Conservation (phyloP, 2,888 invertebrate genomes). For the Cybosia mesomella region DNA sequence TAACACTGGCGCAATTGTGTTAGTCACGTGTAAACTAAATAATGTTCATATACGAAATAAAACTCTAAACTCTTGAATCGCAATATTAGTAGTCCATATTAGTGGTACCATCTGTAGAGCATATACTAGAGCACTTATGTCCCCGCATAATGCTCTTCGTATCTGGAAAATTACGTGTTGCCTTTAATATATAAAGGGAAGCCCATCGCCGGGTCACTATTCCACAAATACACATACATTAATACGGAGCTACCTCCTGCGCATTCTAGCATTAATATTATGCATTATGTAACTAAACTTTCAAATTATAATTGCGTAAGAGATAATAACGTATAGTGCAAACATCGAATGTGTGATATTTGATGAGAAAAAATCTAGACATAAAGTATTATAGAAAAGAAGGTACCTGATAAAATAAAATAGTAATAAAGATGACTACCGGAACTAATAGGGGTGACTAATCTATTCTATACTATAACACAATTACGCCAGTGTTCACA, state of each 20-base stretch:
- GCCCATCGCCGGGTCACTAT: slow-evolving; percentile 39
- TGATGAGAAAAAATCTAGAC: slow-evolving; percentile 50
- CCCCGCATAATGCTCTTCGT: slow-evolving; percentile 69
- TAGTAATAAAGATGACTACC: slow-evolving; percentile 54
- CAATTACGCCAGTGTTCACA: slow-evolving; percentile 81
- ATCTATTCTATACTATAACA: slow-evolving; percentile 65
- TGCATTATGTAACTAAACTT: slow-evolving; percentile 7
- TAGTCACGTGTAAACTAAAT: slow-evolving; percentile 57
- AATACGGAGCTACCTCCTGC: slow-evolving; percentile 44
- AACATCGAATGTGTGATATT: slow-evolving; percentile 55
- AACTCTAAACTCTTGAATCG: slow-evolving; percentile 55
- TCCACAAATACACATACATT: slow-evolving; percentile 36
- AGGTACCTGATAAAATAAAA: slow-evolving; percentile 25
- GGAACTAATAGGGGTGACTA: slow-evolving; percentile 59
- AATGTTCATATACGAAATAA: slow-evolving; percentile 41
- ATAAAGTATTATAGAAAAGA: slow-evolving; percentile 16
- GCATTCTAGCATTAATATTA: slow-evolving; percentile 28
- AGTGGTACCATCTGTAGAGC: slow-evolving; percentile 69
- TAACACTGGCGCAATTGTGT: slow-evolving; percentile 80
- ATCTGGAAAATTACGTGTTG: slow-evolving; percentile 78
- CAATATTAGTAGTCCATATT: slow-evolving; percentile 64
- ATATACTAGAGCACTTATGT: slow-evolving; percentile 67
- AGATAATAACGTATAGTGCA: slow-evolving; percentile 61
- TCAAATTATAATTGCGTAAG: slow-evolving; percentile 29
- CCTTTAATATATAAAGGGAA: slow-evolving; percentile 59